These are phyloP conservation scores for Hypanus sabinus DNA, from an alignment of 2,113 vertebrate species.

Conservation along the genomic window DNA sequence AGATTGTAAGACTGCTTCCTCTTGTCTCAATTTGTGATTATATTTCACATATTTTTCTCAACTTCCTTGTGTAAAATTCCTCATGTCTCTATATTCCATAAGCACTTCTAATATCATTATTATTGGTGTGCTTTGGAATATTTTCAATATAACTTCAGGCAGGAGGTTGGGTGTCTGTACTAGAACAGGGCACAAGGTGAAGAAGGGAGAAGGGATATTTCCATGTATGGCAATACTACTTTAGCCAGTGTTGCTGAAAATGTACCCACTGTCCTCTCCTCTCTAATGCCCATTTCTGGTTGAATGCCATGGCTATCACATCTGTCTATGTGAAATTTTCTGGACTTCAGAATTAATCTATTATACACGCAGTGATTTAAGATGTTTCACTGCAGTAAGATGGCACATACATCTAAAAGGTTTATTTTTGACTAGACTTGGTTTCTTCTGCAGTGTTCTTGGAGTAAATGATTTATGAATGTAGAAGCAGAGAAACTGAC, in stretches of 20 bases:
- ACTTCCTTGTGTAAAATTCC: not conserved
- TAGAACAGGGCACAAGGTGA: no score
- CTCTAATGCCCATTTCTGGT: not conserved
- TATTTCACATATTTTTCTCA: not conserved
- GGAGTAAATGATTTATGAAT: not conserved
- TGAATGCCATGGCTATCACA: not conserved
- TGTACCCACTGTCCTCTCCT: not conserved
- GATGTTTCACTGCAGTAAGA: not conserved
- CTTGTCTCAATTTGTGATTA: no score
- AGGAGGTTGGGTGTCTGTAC: no score
- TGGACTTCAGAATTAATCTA: not conserved
- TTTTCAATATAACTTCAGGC: not conserved
- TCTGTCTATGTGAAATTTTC: not conserved
- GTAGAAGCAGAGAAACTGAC: not conserved
- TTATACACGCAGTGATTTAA: not conserved
- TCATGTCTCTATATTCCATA: not conserved
- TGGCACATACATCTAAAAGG: not conserved
- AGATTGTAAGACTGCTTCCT: no score
- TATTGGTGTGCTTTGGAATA: not conserved
- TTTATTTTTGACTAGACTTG: not conserved
- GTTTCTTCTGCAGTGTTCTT: not conserved
- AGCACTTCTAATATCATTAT: not conserved
- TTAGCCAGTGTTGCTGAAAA: not conserved
- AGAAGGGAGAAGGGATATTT: no score
- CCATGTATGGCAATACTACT: not conserved